Base-by-base conservation (phyloP, 2,797 vertebrate species). In the Myotis daubentonii region DNA sequence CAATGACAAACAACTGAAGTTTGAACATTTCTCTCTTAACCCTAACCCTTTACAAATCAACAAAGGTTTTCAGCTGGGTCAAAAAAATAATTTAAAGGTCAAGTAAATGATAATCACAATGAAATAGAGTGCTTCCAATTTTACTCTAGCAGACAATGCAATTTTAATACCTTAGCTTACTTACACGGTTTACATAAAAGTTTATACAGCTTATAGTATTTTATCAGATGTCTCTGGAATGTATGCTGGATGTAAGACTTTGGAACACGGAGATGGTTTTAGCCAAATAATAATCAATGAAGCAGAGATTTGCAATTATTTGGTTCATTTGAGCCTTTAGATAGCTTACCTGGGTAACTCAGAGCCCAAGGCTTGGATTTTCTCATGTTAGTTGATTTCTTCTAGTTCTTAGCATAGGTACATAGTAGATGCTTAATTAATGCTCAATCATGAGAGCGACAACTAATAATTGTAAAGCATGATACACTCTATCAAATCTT, bases 61-160 rank as follows among this genome's bases (percentile, higher is more conserved):
- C 25, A 75, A 71, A 17, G 60, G n/a, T 81, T 87, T 70, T 89
- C 74, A 66, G 6, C 15, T 72, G 53, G 41, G 22, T 68, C 15
- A 86, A 75, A 83, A 91, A 81, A n/a, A 60, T 22, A 72, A 49
- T 79, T 76, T 33, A 38, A 81, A 72, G 78, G 47, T 83, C 80
- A 86, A 95, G 68, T 36, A 70, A 76, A 76, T 87, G 68, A 70
- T 76, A 71, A 87, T 90, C 49, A 79, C 44, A 79, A 66, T 83
- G 83, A 83, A 87, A 84, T 74, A 78, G 38, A 94, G 55, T 57
- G 38, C 38, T 84, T 93, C 71, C 47, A 65, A 33, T 79, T 79
- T 91, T 91, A 72, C n/a, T 87, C 8, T 30, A 81, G 36, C 12
- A 78, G 53, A 55, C 47, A 83, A n/a, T 65, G 78, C 53, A 72